These are phyloP conservation scores for Danio albolineatus DNA, from an alignment of 2,797 vertebrate genomes.

Conservation along the genomic window DNA sequence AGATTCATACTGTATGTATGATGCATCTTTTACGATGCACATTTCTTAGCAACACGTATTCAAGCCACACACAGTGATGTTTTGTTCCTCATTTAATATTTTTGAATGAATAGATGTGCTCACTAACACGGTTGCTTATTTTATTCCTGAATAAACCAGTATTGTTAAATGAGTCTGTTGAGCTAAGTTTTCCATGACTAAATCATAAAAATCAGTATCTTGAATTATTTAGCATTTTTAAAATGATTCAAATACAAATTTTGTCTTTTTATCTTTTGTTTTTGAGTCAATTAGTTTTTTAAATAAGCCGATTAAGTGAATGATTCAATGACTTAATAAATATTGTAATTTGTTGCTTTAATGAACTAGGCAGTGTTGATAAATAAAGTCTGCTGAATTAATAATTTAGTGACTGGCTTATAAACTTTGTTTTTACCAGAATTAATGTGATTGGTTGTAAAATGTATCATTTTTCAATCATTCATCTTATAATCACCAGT, in stretches of 20 bases:
- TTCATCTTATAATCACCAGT: background rate
- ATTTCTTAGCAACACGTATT: background rate
- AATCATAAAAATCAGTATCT: background rate
- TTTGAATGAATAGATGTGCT: background rate
- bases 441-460: no score
- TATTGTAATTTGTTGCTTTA: background rate
- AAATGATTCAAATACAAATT: no score
- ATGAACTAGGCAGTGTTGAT: background rate
- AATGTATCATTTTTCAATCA: background rate
- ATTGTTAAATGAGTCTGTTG: background rate
- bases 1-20: no score
- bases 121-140: background rate
- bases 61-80: background rate
- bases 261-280: no score
- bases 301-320: background rate
- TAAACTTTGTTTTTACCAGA: no score
- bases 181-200: background rate
- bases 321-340: background rate
- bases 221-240: background rate
- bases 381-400: background rate
- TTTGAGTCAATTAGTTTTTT: no score
- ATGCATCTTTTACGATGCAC: no score
- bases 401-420: no score
- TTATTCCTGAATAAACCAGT: background rate
- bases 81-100: background rate